A percentile compares a stretch with the other conserved stretches of the same genome.
Evolutionary conservation across 35 echinoderm and acorn worm species (phyloP).

Genomic region (Diadema setosum): DNA sequence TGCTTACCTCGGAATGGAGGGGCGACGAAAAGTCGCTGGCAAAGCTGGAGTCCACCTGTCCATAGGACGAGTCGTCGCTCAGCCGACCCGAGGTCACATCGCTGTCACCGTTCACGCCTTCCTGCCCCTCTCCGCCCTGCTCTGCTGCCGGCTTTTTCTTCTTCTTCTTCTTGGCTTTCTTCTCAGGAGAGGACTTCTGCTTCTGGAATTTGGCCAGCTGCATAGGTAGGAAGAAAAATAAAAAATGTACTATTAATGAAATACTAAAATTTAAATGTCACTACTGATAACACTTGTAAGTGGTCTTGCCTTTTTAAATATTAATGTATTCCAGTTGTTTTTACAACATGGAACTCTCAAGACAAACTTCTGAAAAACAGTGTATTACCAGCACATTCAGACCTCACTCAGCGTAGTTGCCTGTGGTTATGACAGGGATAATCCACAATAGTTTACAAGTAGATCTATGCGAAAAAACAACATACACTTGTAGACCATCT

Average conservation of each 20-base stretch:
- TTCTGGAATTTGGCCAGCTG: slow-evolving; percentile 95
- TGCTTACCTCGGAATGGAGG: slow-evolving; percentile 44
- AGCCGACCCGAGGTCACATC: not conserved
- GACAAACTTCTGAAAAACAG: not conserved
- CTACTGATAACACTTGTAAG: not conserved
- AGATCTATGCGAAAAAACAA: too few relatives aligned
- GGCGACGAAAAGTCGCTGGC: slow-evolving; percentile 72
- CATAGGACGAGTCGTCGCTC: slow-evolving; percentile 32
- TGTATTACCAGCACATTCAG: not conserved
- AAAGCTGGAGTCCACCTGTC: slow-evolving; percentile 60
- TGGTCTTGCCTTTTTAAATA: not conserved
- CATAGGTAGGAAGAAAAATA: not conserved
- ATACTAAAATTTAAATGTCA: not conserved
- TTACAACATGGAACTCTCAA: not conserved
- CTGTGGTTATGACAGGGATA: too few relatives aligned
- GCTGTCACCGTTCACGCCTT: slow-evolving; percentile 31
- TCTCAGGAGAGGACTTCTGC: slow-evolving; percentile 61
- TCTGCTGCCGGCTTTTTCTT: slow-evolving; percentile 47
- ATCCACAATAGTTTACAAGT: too few relatives aligned
- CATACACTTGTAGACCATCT: too few relatives aligned
- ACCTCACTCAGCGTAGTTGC: not conserved
- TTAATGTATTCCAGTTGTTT: not conserved
- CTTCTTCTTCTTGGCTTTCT: slow-evolving; percentile 73
- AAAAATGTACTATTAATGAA: not conserved
- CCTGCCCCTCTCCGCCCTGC: not conserved